A percentile compares a stretch with the other conserved stretches of the same genome.
phyloP scores from a whole-genome alignment of 2,888 invertebrate species.

The Acleris literana region DNA sequence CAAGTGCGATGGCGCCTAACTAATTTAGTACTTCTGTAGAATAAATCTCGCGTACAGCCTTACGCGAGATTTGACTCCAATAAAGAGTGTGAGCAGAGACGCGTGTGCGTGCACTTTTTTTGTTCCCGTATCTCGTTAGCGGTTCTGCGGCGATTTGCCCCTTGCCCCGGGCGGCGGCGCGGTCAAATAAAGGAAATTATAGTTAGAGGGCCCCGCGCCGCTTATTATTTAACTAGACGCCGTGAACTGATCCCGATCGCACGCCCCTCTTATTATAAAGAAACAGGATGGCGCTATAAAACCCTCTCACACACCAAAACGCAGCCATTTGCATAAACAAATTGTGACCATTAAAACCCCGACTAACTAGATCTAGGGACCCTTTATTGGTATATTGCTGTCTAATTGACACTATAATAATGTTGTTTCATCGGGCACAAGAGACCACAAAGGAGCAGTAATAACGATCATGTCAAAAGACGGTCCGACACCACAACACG shows the following conservation, averaged over 20 bases:
- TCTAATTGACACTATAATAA: constrained; percentile 81
- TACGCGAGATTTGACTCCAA: not conserved
- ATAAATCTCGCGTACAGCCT: constrained; percentile 7
- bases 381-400: constrained; percentile 67
- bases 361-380: constrained; percentile 69
- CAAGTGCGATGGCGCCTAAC: constrained; percentile 21
- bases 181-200: constrained; percentile 77
- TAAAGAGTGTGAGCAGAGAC: constrained; percentile 37
- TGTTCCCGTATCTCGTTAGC: constrained; percentile 70
- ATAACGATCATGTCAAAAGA: constrained; percentile 82
- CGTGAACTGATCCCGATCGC: constrained; percentile 70
- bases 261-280: constrained; percentile 61
- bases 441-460: constrained; percentile 78
- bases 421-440: constrained; percentile 76
- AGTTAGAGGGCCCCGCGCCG: constrained; percentile 74
- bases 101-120: constrained; percentile 65
- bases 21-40: constrained; percentile 26
- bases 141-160: constrained; percentile 65
- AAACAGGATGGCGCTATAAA: constrained; percentile 35
- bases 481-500: constrained; percentile 80
- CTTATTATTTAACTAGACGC: constrained; percentile 80
- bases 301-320: constrained; percentile 40
- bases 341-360: constrained; percentile 49
- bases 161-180: constrained; percentile 61
- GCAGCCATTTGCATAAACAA: constrained; percentile 58